phyloP scores from a whole-genome alignment of 2,113 vertebrate species.

The Sinosuthora webbiana region DNA sequence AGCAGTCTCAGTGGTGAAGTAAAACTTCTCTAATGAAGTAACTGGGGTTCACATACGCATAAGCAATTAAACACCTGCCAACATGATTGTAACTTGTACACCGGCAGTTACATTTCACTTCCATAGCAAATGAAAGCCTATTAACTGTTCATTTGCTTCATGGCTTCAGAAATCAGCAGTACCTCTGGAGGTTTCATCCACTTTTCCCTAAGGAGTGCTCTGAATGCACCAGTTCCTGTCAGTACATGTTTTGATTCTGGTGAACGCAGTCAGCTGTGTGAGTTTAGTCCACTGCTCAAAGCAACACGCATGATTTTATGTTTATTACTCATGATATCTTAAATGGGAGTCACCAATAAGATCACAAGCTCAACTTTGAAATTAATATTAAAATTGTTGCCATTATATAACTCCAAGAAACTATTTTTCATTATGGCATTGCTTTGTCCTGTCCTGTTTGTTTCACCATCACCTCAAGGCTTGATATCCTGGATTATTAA shows the following conservation, averaged over 20 bases:
- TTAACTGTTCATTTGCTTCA: slow-evolving; percentile 14
- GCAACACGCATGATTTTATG: accelerated
- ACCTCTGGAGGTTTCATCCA: neutral
- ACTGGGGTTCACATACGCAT: neutral
- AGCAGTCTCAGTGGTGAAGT: neutral
- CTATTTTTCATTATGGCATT: neutral
- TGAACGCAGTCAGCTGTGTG: neutral
- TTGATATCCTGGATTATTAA: neutral
- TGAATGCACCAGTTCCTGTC: neutral
- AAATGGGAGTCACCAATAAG: neutral
- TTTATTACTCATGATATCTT: neutral
- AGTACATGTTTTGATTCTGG: neutral
- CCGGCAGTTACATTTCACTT: slow-evolving; percentile 26
- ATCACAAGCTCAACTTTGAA: neutral
- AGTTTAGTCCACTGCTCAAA: neutral
- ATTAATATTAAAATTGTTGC: neutral
- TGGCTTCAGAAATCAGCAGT: neutral
- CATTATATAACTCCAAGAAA: neutral
- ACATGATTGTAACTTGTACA: neutral
- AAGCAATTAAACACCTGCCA: neutral
- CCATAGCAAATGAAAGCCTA: neutral
- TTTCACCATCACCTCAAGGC: neutral
- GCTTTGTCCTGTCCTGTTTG: neutral
- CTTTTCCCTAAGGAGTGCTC: neutral
- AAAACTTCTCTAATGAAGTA: slow-evolving; percentile 4